Percentiles rank a stretch among this genome's conserved stretches.
These are phyloP conservation scores for Anastatus disparis DNA, from an alignment of 1,140 invertebrate genomes.

Conservation along the genomic window DNA sequence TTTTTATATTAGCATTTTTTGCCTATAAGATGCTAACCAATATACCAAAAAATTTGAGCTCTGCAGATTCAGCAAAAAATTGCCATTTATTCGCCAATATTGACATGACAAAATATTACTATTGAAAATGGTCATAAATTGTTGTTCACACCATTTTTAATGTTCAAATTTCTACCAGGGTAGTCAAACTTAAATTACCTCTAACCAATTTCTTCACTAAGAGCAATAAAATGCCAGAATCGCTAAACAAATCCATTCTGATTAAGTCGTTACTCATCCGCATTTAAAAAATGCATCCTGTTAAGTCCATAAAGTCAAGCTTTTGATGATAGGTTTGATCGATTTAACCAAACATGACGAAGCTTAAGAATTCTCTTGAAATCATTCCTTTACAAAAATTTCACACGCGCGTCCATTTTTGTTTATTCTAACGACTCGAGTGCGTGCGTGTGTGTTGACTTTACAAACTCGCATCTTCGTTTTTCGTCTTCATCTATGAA, in stretches of 20 bases:
- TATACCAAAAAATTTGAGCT: too few species aligned
- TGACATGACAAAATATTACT: too few species aligned
- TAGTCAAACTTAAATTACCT: too few species aligned
- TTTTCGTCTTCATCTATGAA: not conserved
- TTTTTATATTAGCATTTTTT: too few species aligned
- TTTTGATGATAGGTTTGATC: constrained; percentile 35
- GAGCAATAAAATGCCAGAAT: constrained; percentile 4
- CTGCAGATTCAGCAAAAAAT: too few species aligned
- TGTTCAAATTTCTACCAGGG: too few species aligned
- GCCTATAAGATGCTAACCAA: too few species aligned
- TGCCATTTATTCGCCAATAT: too few species aligned
- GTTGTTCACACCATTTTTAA: too few species aligned
- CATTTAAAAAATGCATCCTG: not conserved
- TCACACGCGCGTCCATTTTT: constrained; percentile 6
- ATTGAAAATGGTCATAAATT: too few species aligned
- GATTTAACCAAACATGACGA: constrained; percentile 8
- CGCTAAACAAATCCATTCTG: constrained; percentile 12
- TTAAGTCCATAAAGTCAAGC: not conserved
- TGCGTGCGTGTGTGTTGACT: not conserved
- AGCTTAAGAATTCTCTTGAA: not conserved
- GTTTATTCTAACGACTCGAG: not conserved
- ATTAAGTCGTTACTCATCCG: constrained; percentile 20
- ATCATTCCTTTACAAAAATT: too few species aligned
- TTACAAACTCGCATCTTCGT: not conserved
- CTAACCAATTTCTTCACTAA: too few species aligned